Evolutionary conservation across 2,797 vertebrate genomes (phyloP), one percentile per base, ranked within the genome.

Genomic region (Myiotriccus ornatus): DNA sequence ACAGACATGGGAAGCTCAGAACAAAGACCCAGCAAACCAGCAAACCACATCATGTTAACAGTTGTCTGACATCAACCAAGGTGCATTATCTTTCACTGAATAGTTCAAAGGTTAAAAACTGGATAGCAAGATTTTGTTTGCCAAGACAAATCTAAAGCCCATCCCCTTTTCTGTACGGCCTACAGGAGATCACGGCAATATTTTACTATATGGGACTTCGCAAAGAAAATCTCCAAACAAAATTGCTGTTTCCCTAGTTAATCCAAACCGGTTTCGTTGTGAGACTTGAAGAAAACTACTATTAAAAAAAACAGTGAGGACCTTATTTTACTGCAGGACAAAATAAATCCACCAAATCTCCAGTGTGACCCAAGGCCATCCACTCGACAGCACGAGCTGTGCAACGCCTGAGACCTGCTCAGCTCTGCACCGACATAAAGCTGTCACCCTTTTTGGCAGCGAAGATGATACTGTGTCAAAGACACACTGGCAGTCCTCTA

Each of bases 101-200:
- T 11, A 69, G 81, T 84, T 94, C 75, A 94, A 89, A 96, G 62
- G 78, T 93, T 93, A 95, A 94, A 90, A 93, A 52, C 20, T 50
- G 12, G 5, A 77, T 27, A 73, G 60, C n/a, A 78, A 75, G 12
- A 53, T 43, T 74, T 47, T 71, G 14, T 68, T 84, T 69, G 37
- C 59, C 52, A 77, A 87, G 81, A 77, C 2, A 7, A 78, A 62
- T 59, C 47, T 77, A 64, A 82, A 80, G 55, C 46, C 44, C n/a
- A 63, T 50, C 59, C 62, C 59, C 82, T 73, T 70, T 80, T 56
- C 75, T 63, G 27, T 5, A 46, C 43, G 50, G 50, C 46, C 75
- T 43, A 49, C 18, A 43, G 91, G 53, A 90, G 57, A 59, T 49
- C 28, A 79, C 65, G 47, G 32, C 32, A 50, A 19, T 64, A 53